These are phyloP conservation scores for Steinernema carpocapsae DNA, from an alignment of 2,888 invertebrate species.

Conservation along the genomic window DNA sequence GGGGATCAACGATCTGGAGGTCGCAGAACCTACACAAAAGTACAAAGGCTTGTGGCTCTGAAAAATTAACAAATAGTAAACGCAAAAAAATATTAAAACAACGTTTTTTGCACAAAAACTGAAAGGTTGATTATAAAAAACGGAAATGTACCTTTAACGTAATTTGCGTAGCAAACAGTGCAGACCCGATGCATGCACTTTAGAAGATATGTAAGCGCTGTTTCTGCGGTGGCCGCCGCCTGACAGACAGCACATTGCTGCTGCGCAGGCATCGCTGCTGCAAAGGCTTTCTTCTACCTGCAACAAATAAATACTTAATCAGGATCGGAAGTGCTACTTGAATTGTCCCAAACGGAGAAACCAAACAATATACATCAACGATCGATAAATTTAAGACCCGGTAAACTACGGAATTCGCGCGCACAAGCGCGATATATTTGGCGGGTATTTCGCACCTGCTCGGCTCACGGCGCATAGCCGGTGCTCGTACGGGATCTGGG, in stretches of 20 bases:
- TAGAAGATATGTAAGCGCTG: background rate
- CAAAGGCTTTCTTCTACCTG: too few relatives aligned
- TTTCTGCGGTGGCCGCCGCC: background rate
- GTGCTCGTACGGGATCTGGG: too few relatives aligned
- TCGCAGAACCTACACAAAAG: constrained; percentile 1
- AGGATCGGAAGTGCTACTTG: too few relatives aligned
- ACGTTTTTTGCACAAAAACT: background rate
- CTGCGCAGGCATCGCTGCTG: constrained; percentile 7
- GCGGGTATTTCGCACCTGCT: too few relatives aligned
- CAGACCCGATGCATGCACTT: constrained; percentile 28
- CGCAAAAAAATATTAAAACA: background rate
- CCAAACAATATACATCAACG: background rate
- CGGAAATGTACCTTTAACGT: background rate
- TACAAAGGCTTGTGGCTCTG: constrained; percentile 3
- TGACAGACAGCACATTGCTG: constrained; percentile 35
- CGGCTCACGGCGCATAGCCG: too few relatives aligned
- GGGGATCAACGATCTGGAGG: background rate
- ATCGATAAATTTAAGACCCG: background rate
- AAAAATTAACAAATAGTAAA: background rate
- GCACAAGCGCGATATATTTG: background rate
- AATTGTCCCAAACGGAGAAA: too few relatives aligned
- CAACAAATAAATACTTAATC: too few relatives aligned
- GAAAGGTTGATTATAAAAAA: too few relatives aligned
- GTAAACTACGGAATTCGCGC: background rate
- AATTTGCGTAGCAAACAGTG: background rate